Base-by-base conservation (phyloP, 2,888 invertebrate genomes). In the Clunio marinus region DNA sequence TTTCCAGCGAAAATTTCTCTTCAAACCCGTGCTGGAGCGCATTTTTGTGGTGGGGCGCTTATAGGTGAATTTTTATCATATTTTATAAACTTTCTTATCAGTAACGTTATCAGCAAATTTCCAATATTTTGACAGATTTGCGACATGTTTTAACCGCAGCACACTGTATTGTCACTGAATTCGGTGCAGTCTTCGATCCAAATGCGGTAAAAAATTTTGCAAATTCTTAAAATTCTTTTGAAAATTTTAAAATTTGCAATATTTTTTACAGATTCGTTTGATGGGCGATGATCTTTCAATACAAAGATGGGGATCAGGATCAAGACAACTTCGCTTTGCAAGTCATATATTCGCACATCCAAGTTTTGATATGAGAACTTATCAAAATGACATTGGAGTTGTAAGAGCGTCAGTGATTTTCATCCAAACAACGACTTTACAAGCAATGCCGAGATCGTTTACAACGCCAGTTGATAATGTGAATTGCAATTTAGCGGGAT, bases 91-190 rank as follows among this genome's bases (percentile, higher is more conserved):
- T 2, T 2, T 58, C 15, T 27, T 27, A 58, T 25, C 27, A n/a
- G 20, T 27, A 27, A 58, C 4, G 1, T 20, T 62, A 10, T 62
- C 5, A 37, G 1, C 24, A 63, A 45, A 20, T 7, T 41, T 45
- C 2, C 2, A 32, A 45, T 35, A 25, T 46, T 27, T 62, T 22
- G 13, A 13, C 25, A 46, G 60, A 70, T 37, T 4, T 51, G 13
- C 60, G 37, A 24, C 70, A 70, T 35, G 55, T 70, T 20, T 24
- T 70, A 22, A 70, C 70, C n/a, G 70, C 70, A 2, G 70, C 70
- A 3, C 70, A 70, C 69, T 70, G 70, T 59, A 13, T 70, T 1
- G 51, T 59, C 5, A 24, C 20, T 22, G 58, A 45, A 10, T 32
- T 37, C 10, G 70, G 68, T 17, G 20, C 10, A 13, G 57, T 70